A percentile compares a stretch with the other conserved stretches of the same genome.
Conservation (phyloP, 2,888 invertebrate species). For the Cheilosia urbana region DNA sequence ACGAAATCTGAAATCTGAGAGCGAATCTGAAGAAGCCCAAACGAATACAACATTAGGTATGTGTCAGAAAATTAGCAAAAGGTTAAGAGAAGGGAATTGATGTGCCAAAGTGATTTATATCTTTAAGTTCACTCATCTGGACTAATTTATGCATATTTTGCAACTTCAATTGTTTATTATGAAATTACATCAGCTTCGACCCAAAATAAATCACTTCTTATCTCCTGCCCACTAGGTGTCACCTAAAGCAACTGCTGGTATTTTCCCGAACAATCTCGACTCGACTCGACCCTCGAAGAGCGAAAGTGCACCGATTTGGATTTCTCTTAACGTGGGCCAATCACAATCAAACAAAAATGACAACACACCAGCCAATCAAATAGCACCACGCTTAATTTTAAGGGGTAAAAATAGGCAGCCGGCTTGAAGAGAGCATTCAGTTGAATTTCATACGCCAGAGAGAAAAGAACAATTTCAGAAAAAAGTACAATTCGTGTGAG, state of each 20-base stretch:
- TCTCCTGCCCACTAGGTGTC: conserved; percentile 32
- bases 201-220: neutral
- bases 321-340: conserved; percentile 80
- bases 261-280: conserved; percentile 29
- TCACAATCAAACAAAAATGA: conserved; percentile 78
- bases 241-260: neutral
- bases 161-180: no score
- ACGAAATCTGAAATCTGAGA: no score
- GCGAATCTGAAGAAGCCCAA: no score
- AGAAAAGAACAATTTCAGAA: conserved; percentile 75
- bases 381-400: conserved; percentile 78
- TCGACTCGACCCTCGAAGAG: conserved; percentile 63
- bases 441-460: conserved; percentile 80
- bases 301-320: conserved; percentile 43
- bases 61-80: no score
- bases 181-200: no score
- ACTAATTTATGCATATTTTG: no score
- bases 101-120: no score
- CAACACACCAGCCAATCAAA: conserved; percentile 78
- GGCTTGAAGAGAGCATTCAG: conserved; percentile 79
- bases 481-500: conserved; percentile 48
- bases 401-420: conserved; percentile 81
- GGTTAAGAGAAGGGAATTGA: no score
- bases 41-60: no score
- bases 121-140: no score